Evolutionary conservation across 2,888 invertebrate genomes (phyloP), one percentile per base, ranked within the genome.

Genomic region (Drosophila anomelani): DNA sequence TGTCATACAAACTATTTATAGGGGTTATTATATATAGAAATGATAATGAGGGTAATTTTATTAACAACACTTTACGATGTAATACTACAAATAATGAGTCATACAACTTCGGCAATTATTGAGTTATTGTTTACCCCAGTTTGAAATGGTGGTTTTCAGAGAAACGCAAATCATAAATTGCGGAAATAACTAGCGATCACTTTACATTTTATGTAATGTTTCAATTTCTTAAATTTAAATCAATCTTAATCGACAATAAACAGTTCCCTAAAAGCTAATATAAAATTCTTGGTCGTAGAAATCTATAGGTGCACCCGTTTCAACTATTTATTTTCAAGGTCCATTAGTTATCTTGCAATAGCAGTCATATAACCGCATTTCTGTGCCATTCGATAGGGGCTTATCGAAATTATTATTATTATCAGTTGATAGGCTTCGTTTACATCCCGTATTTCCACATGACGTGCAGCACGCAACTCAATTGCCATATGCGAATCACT

Each of bases 381-480:
- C 46, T 60, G 36, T 34, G 46, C 51, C 44, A n/a, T 32, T 54
- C 10, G 38, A 32, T 39, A 67, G 44, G 6, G 12, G 34, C 39
- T 69, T 67, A 55, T 55, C 67, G 13, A 36, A 55, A 47, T 41
- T 47, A 69, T n/a, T 38, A 34, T 39, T 29, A 34, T 47, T 36
- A 68, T 54, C 68, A 54, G 53, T 53, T 54, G 15, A 68, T 55
- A 12, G 34, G 34, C 12, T 15, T 12, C 47, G 26, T 41, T 36
- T 15, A 49, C 26, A 36, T 58, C n/a, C 23, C 13, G 36, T 44
- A 63, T 39, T 53, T 47, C 38, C 57, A 74, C 59, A 66, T 74
- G 75, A 66, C 67, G 58, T 74, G 75, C 39, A 41, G 49, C 73
- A 74, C 59, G 73, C 75, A 75, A 73, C 5, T 56, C 54, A 15